Evolutionary conservation across 2,888 invertebrate genomes (phyloP).

Genomic region (Platycnemis pennipes): DNA sequence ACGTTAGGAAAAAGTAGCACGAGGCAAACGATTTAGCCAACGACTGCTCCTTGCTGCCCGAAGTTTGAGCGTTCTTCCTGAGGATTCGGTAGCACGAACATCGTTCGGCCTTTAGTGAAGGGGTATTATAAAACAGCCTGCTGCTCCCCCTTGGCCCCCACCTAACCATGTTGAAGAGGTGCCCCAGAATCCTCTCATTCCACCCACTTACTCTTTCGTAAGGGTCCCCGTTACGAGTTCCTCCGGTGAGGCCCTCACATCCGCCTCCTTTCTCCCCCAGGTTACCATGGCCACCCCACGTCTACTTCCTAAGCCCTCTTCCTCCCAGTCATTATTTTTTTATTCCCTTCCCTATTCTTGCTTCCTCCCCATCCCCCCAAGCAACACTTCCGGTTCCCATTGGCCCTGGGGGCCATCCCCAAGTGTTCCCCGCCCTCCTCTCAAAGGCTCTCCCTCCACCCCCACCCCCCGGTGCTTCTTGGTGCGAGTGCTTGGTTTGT

Average conservation of each 20-base stretch:
- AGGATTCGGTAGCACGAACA: neutral
- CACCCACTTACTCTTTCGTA: neutral
- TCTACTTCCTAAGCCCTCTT: neutral
- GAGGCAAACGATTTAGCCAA: no score
- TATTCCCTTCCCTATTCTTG: neutral
- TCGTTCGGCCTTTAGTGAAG: neutral
- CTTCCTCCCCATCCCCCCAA: neutral
- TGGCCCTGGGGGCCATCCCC: neutral
- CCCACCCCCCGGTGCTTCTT: neutral
- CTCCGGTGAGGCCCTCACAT: neutral
- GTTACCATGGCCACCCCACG: neutral
- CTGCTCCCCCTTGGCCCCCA: no score
- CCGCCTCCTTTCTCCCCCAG: no score
- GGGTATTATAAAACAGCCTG: neutral
- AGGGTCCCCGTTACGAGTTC: neutral
- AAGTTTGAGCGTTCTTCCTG: no score
- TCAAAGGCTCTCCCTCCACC: neutral
- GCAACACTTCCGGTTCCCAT: conserved; percentile 32
- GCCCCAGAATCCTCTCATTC: neutral
- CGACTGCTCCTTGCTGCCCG: no score
- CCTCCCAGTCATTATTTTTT: neutral
- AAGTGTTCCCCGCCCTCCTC: neutral
- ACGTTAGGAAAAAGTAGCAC: no score
- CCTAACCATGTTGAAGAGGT: neutral
- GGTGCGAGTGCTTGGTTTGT: no score